A percentile compares a stretch with the other conserved stretches of the same genome.
These are phyloP conservation scores for Diachasmimorpha longicaudata DNA, from an alignment of 1,140 invertebrate genomes.

Conservation along the genomic window DNA sequence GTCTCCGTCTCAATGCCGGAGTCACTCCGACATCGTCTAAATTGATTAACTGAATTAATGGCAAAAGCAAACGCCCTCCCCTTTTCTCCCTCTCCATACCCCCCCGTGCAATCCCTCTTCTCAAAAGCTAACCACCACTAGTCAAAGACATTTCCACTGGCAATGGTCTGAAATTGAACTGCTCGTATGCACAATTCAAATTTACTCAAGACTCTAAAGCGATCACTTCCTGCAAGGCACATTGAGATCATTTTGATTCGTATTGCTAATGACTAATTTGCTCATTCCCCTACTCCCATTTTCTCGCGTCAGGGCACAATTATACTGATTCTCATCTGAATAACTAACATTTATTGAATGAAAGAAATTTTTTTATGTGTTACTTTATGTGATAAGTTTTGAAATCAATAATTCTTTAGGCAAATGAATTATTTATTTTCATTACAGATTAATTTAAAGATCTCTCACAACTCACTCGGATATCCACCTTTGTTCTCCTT, in stretches of 20 bases:
- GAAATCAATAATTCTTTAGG: no score
- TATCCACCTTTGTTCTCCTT: slow-evolving; percentile 65
- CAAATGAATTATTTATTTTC: background rate
- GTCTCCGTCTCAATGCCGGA: slow-evolving; percentile 73
- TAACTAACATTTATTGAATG: no score
- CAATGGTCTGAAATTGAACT: background rate
- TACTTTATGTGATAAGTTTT: no score
- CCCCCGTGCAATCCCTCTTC: background rate
- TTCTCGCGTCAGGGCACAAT: background rate
- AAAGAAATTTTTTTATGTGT: no score
- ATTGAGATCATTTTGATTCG: background rate
- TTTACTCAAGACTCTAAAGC: background rate
- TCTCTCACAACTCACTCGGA: slow-evolving; percentile 7
- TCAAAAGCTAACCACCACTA: background rate
- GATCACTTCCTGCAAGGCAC: background rate
- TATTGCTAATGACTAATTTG: slow-evolving; percentile 1
- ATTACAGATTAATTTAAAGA: no score
- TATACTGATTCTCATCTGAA: background rate
- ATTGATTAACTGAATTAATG: slow-evolving; percentile 24
- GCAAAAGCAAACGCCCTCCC: background rate
- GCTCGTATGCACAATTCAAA: slow-evolving; percentile 1
- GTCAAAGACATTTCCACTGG: background rate
- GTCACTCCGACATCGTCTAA: slow-evolving; percentile 73
- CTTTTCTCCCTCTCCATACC: background rate
- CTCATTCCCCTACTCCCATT: no score